A percentile compares a stretch with the other conserved stretches of the same genome.
phyloP scores from a whole-genome alignment of 2,113 vertebrate species.

The Xyliphius kryptos region DNA sequence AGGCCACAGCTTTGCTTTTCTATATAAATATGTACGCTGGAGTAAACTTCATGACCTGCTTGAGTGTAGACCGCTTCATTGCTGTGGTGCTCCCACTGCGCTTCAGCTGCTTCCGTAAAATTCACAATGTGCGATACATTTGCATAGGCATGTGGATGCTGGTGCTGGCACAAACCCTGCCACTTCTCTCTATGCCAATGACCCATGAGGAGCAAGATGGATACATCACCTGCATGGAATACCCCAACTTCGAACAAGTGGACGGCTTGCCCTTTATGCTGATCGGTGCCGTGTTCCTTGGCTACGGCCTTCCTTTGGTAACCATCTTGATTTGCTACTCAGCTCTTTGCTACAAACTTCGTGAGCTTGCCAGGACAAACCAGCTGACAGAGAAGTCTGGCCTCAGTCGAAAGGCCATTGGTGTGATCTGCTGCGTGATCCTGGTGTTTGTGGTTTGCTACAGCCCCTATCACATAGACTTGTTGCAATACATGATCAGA shows the following conservation, averaged over 20 bases:
- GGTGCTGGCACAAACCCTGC: slow-evolving; percentile 84
- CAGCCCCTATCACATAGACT: slow-evolving; percentile 84
- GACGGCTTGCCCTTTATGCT: slow-evolving; percentile 72
- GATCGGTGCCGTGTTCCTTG: slow-evolving; percentile 80
- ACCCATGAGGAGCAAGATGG: slow-evolving; percentile 53
- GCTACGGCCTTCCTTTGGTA: slow-evolving; percentile 74
- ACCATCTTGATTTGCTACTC: slow-evolving; percentile 86
- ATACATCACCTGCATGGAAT: slow-evolving; percentile 88
- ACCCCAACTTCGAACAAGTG: slow-evolving; percentile 82
- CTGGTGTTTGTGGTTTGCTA: slow-evolving; percentile 86
- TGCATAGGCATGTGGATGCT: slow-evolving; percentile 80
- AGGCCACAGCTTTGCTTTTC: slow-evolving; percentile 75
- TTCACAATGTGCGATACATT: slow-evolving; percentile 74
- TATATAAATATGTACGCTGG: slow-evolving; percentile 93
- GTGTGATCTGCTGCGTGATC: slow-evolving; percentile 88
- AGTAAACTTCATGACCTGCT: slow-evolving; percentile 94
- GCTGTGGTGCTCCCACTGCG: slow-evolving; percentile 86
- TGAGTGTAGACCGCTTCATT: slow-evolving; percentile 89
- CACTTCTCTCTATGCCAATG: slow-evolving; percentile 74
- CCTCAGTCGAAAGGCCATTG: slow-evolving; percentile 86
- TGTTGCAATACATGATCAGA: slow-evolving; percentile 90
- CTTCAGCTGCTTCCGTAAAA: slow-evolving; percentile 72
- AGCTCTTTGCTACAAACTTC: slow-evolving; percentile 81
- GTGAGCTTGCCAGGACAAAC: slow-evolving; percentile 75
- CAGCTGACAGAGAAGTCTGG: slow-evolving; percentile 83